Evolutionary conservation across 1,140 invertebrate genomes (phyloP).

Genomic region (Tetramorium simillimum): DNA sequence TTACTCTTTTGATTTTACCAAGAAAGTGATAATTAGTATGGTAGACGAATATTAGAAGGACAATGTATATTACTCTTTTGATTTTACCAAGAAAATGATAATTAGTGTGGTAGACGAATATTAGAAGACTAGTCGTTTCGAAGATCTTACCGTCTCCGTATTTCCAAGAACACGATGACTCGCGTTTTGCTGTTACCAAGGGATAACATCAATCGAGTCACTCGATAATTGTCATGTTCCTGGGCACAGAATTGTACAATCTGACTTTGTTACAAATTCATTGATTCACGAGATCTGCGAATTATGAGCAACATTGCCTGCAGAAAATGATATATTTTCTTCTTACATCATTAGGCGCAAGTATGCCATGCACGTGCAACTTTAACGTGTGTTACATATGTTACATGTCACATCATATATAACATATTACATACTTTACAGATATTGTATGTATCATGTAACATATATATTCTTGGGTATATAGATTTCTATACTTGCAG

Average conservation of each 20-base stretch:
- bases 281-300: slow-evolving; percentile 5
- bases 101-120: slow-evolving; percentile 18
- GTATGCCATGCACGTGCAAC: not conserved
- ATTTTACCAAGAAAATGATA: slow-evolving; percentile 36
- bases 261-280: slow-evolving; percentile 18
- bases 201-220: slow-evolving; percentile 30
- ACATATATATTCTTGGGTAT: not conserved
- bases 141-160: slow-evolving; percentile 34
- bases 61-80: not conserved
- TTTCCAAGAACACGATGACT: slow-evolving; percentile 48
- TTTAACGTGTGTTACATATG: not conserved
- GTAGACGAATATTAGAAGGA: not conserved
- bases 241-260: not conserved
- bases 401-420: slow-evolving; percentile 9
- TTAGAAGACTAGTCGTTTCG: slow-evolving; percentile 3
- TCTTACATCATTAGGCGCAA: not conserved
- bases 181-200: slow-evolving; percentile 8
- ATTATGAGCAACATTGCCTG: not conserved
- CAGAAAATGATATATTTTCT: slow-evolving; percentile 1
- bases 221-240: slow-evolving; percentile 26
- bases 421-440: not conserved
- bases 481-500: not conserved
- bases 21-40: slow-evolving; percentile 21
- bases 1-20: slow-evolving; percentile 18
- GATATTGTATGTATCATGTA: slow-evolving; percentile 3